Base-by-base conservation (phyloP, 1,140 invertebrate species). In the Leptopilina boulardi region DNA sequence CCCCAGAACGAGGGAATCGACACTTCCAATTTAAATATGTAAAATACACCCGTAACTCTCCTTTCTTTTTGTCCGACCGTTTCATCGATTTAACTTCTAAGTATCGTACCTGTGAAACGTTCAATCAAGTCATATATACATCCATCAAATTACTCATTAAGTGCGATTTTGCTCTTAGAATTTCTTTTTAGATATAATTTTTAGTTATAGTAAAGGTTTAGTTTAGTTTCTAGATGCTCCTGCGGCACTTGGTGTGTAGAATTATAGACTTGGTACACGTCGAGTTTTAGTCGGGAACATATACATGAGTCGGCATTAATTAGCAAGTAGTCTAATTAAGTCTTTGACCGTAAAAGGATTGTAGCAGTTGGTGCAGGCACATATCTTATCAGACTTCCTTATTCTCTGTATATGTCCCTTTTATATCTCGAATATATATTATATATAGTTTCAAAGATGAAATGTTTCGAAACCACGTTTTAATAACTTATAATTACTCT, bases 21-120 rank as follows among this genome's bases (percentile, higher is more conserved):
- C 83, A 87, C 86, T 85, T 87, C 83, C 87, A 88, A 88, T 88
- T 88, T 88, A 88, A 88, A 87, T 87, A 88, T 87, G 86, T 84
- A 86, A 88, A 88, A 82, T 85, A 87, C 83, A 86, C 51, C 74
- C 80, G 82, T 83, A 83, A 81, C 80, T 82, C 77, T 66, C 59
- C 70, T 75, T 30, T 23, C 23, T 30, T 34, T 30, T 66, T 30
- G 26, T 26, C 41, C 19, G 54, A 70, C 73, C 74, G 80, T 78
- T 80, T 77, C 73, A 87, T 86, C 86, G 86, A 87, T 87, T 85
- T 83, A 85, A 86, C 84, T 88, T 86, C 78, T 85, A 34, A 66
- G 59, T 66, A 66, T 66, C 59, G 59, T 66, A 66, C 59, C 23
- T 30, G 59, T 10, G 30, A 11, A 66, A 26, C 59, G 59, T 66